phyloP scores from a whole-genome alignment of 2,113 vertebrate genomes.

The Gopherus flavomarginatus region DNA sequence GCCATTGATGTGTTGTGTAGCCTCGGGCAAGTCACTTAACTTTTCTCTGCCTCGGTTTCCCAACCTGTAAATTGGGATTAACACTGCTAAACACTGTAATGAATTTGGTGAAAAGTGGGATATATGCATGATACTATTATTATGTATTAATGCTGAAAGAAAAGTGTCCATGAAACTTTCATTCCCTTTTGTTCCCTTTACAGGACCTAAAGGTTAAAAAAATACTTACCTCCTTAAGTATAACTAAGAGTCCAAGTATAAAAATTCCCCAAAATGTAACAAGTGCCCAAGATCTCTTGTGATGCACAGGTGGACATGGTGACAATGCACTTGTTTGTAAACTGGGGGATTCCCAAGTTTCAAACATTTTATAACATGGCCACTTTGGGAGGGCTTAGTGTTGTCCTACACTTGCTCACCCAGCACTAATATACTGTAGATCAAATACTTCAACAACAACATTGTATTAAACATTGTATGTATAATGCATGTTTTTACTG shows the following conservation, averaged over 20 bases:
- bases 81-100: neutral
- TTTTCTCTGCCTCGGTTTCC: neutral
- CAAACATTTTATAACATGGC: neutral
- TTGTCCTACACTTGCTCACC: neutral
- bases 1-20: neutral
- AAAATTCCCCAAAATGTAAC: constrained; percentile 28
- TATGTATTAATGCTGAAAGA: constrained; percentile 13
- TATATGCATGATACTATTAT: neutral
- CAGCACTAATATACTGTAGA: neutral
- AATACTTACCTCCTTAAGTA: neutral
- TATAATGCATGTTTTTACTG: neutral
- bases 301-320: neutral
- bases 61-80: constrained; percentile 2
- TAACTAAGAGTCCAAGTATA: neutral
- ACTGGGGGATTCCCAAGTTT: constrained; percentile 42
- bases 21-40: constrained; percentile 46
- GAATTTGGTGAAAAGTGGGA: neutral
- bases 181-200: neutral
- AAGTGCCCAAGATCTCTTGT: neutral
- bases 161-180: neutral
- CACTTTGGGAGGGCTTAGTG: neutral
- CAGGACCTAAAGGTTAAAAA: neutral
- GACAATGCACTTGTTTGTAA: neutral
- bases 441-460: neutral
- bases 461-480: neutral